Base-by-base conservation (phyloP, 2,888 invertebrate genomes). In the Julus scandinavius region DNA sequence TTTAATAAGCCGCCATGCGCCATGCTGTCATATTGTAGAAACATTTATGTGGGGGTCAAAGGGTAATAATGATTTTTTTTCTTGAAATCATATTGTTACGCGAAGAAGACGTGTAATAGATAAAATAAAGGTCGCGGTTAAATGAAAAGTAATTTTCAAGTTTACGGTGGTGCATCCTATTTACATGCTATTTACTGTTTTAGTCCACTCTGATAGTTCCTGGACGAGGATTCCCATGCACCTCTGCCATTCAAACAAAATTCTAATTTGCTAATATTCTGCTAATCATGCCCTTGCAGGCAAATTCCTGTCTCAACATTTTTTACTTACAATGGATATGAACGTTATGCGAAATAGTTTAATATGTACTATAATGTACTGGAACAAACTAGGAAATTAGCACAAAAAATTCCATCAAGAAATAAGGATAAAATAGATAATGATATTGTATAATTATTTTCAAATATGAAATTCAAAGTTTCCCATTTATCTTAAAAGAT, bases 131-230 rank as follows among this genome's bases (percentile, higher is more conserved):
- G 80, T 80, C 80, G 80, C 80, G 80, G 80, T 40, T 80, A 80
- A 80, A 80, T 80, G 72, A 80, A 80, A 80, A 80, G 80, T 80
- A 80, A 80, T 80, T 80, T 80, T 80, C 80, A 80, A 80, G 80
- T 80, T 80, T 38, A 80, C 80, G 72, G 11, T 11, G 72, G 2
- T 29, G 72, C 72, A 72, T 72, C 72, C 72, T 72, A 72, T 72
- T 72, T 72, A 72, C 72, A 72, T 20, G 72, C 29, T 20, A 72
- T 72, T 72, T 72, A 11, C 72, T 72, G 29, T 20, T 72, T 72
- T 72, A 72, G 29, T 72, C 72, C 29, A 72, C 20, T 29, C 1
- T 72, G 72, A 20, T 45, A 45, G 1, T 1, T 45, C 45, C 45
- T 45, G 45, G 45, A 72, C 29, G 72, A 72, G 20, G 20, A 72